Evolutionary conservation across 2,113 vertebrate genomes (phyloP).

Genomic region (Procapra przewalskii): DNA sequence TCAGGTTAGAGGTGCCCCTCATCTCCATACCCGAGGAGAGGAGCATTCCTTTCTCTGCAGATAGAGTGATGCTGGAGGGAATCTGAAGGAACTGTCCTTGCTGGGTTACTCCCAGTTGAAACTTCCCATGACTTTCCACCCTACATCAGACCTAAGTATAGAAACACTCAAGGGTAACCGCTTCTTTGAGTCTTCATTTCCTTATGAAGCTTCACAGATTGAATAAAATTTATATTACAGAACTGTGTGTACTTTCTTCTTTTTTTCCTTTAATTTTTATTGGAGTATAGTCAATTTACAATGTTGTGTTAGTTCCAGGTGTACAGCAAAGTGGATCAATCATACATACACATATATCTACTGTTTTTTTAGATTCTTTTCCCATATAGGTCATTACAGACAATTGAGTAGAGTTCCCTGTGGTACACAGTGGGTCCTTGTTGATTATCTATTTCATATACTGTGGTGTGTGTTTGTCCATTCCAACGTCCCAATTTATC

Average conservation of each 20-base stretch:
- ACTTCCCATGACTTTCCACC: no score
- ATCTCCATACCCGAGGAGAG: background rate
- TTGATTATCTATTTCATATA: background rate
- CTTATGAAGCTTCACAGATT: background rate
- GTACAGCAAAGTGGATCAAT: background rate
- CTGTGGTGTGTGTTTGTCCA: background rate
- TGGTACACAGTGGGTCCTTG: background rate
- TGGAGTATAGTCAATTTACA: background rate
- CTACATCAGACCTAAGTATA: background rate
- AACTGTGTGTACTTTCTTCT: background rate
- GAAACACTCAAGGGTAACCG: background rate
- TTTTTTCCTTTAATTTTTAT: background rate
- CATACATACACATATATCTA: background rate
- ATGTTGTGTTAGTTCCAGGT: background rate
- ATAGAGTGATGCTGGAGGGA: background rate
- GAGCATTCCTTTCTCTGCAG: background rate
- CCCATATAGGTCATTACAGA: background rate
- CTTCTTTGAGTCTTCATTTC: background rate
- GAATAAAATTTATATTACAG: background rate
- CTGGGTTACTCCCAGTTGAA: background rate
- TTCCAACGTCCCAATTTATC: no score
- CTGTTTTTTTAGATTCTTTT: background rate
- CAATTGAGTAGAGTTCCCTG: background rate
- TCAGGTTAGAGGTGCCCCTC: background rate
- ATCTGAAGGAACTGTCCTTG: background rate